phyloP scores from a whole-genome alignment of 2,797 vertebrate genomes.

The Caiman crocodilus region DNA sequence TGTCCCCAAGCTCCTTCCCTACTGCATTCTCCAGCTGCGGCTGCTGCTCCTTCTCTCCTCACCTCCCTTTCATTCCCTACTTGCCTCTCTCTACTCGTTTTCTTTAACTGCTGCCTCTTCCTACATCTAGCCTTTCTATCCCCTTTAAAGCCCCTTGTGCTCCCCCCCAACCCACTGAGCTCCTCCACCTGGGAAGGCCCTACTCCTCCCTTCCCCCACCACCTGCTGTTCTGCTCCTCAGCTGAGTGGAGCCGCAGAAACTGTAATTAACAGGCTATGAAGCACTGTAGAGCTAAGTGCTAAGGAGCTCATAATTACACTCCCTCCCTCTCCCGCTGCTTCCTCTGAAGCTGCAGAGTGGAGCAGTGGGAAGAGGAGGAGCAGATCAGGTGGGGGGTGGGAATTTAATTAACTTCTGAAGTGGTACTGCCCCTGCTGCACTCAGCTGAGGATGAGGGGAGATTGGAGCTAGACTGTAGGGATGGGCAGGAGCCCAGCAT shows the following conservation, averaged over 20 bases:
- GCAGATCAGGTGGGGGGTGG: constrained; percentile 1
- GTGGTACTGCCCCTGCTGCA: not conserved
- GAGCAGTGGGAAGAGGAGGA: constrained; percentile 59
- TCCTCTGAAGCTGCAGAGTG: not conserved
- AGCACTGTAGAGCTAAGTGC: constrained; percentile 54
- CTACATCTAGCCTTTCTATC: not conserved
- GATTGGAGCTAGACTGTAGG: not conserved
- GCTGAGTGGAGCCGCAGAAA: not conserved
- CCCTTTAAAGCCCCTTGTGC: not conserved
- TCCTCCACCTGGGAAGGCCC: not conserved
- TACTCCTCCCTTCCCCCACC: not conserved
- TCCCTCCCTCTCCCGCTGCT: constrained; percentile 48
- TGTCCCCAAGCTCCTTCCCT: too few species aligned
- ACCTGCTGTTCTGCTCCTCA: not conserved
- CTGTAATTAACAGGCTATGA: constrained; percentile 68
- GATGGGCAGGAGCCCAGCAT: not conserved
- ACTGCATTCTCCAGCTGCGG: too few species aligned
- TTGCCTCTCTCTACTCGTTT: fast-evolving
- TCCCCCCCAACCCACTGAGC: not conserved
- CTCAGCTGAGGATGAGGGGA: not conserved
- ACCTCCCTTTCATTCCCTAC: not conserved
- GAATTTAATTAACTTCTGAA: constrained; percentile 69
- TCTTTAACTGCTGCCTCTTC: not conserved
- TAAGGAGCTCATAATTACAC: constrained; percentile 66
- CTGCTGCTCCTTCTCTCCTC: not conserved